Conservation (phyloP, 2,888 invertebrate genomes). For the Caenorhabditis zanzibari region DNA sequence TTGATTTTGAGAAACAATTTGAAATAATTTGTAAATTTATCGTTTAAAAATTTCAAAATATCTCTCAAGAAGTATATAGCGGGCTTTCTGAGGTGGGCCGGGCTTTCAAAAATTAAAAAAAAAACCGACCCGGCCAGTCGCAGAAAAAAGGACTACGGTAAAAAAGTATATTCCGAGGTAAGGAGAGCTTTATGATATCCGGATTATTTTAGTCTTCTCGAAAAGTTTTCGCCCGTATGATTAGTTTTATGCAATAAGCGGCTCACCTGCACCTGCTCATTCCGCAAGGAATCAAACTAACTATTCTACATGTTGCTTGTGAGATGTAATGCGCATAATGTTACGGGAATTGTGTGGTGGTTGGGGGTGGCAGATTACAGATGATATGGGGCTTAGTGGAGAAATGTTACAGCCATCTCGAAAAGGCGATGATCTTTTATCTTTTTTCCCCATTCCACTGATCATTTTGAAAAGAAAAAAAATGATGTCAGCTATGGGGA, state of each 20-base stretch:
- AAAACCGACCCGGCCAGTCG: too few species aligned
- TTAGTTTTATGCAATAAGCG: too few species aligned
- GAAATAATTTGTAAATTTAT: too few species aligned
- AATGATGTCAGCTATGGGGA: background rate
- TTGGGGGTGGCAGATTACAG: slow-evolving; percentile 19
- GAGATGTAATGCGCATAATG: background rate
- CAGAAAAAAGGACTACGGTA: slow-evolving; percentile 7
- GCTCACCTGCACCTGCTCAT: too few species aligned
- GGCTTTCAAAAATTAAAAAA: too few species aligned
- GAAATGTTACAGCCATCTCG: slow-evolving; percentile 5
- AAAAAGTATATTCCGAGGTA: background rate
- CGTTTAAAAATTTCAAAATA: too few species aligned
- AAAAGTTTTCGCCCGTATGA: too few species aligned
- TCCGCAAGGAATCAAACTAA: too few species aligned
- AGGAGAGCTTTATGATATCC: background rate
- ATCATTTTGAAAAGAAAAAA: background rate
- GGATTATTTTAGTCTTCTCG: too few species aligned
- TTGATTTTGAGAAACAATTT: too few species aligned
- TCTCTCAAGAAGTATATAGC: too few species aligned
- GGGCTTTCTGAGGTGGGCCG: too few species aligned
- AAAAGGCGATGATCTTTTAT: slow-evolving; percentile 17
- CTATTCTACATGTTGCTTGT: background rate
- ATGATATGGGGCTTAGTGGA: slow-evolving; percentile 3
- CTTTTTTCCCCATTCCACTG: background rate
- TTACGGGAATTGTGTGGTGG: background rate